Evolutionary conservation across 2,888 invertebrate species (phyloP), one percentile per base, ranked within the genome.

Genomic region (Stenichneumon culpator): DNA sequence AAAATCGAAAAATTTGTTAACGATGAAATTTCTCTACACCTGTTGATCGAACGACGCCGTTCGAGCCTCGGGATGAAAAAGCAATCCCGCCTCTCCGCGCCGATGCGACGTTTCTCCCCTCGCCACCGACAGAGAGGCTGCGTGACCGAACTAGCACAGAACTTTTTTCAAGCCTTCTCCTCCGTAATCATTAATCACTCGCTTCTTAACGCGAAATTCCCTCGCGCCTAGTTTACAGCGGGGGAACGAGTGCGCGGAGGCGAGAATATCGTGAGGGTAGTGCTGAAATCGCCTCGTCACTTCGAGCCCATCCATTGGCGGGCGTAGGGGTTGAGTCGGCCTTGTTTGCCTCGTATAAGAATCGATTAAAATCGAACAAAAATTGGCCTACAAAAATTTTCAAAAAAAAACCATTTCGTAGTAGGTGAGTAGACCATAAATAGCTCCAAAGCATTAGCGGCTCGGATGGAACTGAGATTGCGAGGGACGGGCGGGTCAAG

Each of bases 191-290:
- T 93, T 93, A 93, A 93, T 93, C 93, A 93, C 92, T 87, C 85
- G 92, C 91, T 93, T 93, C 93, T 93, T 93, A 93, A 92, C 91
- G 89, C 84, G 90, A 91, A 93, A 93, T 92, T 92, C 93, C 93
- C 93, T 93, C 90, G 93, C 91, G 93, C 90, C 92, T 93, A 92
- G 91, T 93, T 93, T 92, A 92, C 92, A 92, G 89, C 91, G 91
- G 90, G 91, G 92, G 91, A 91, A 14, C 44, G 91, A 92, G 89
- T 91, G 87, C 91, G 44, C 70, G 44, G 52, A 50, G 44, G 44
- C 44, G 70, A 68, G 47, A 89, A 89, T 88, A 89, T 90, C 90
- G 89, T 88, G 90, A 91, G 92, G 90, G 90, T 88, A 87, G 90
- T 84, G 89, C 89, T 89, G 39, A 81, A 75, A 79, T 80, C 69